Conservation (phyloP, 2,797 vertebrate genomes). For the Syngnathus rostellatus region DNA sequence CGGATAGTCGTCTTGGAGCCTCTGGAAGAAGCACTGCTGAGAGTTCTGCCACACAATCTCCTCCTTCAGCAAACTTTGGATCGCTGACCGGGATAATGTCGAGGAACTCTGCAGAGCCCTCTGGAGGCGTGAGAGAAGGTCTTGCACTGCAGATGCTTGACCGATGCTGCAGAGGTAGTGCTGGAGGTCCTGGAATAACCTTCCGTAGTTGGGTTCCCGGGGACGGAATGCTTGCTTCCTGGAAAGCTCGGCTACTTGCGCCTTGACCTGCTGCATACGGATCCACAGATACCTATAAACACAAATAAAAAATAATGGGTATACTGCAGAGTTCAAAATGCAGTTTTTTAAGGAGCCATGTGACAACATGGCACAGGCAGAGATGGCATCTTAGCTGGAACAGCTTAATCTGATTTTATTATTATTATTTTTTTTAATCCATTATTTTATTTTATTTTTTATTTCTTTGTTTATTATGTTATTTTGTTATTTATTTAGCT, state of each 20-base stretch:
- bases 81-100: conserved; percentile 62
- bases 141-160: conserved; percentile 71
- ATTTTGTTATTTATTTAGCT: too few species aligned
- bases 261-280: conserved; percentile 81
- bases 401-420: too few species aligned
- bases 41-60: conserved; percentile 91
- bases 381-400: too few species aligned
- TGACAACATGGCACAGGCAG: too few species aligned
- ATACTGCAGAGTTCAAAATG: background rate
- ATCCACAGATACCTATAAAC: conserved; percentile 74
- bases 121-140: conserved; percentile 78
- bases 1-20: conserved; percentile 78
- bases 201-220: conserved; percentile 70
- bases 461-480: too few species aligned
- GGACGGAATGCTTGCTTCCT: conserved; percentile 91
- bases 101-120: conserved; percentile 59
- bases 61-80: conserved; percentile 79
- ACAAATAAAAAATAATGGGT: background rate
- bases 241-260: conserved; percentile 74
- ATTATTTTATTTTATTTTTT: too few species aligned
- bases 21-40: conserved; percentile 81
- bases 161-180: conserved; percentile 86
- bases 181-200: conserved; percentile 83
- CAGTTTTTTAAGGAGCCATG: background rate
- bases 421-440: too few species aligned